Base-by-base conservation (phyloP, 2,113 vertebrate species). In the Pelusios castaneus region DNA sequence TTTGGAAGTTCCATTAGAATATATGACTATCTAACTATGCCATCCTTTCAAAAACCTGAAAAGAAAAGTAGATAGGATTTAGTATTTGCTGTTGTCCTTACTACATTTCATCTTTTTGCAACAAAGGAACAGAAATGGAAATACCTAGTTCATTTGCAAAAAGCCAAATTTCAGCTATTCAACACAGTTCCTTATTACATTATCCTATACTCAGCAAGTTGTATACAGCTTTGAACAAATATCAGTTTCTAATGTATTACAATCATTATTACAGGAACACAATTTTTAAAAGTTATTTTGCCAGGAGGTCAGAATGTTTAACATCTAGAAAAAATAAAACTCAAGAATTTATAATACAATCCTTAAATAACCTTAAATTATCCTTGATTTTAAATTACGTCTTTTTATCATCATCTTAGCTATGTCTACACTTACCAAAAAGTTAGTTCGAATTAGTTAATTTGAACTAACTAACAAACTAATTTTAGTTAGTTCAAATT, bases 31-130 rank as follows among this genome's bases (percentile, higher is more conserved):
- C 38, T 31, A 9, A 89, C 73, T 25, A 24, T 0, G 1, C 5
- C 4, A 3, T 0, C 45, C 43, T n/a, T n/a, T 34, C 34, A 34
- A 8, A 51, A 87, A 4, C 2, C 0, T 0, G 2, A 52, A n/a
- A 79, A 47, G 2, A 52, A n/a, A 79, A 47, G 17, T 0, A 67
- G 63, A 75, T 0, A 63, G 12, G 9, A 47, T 47, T 78, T 82
- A 54, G 41, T 45, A 45, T 29, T 29, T 87, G 49, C 82, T 54
- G 27, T 4, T 25, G 1, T 41, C 17, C 45, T 82, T 41, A 56
- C 10, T 83, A 63, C 27, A n/a, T 24, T 88, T 52, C 84, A 83
- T 4, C 5, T 76, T 80, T 89, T 80, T 31, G 49, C 1, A 2
- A 51, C n/a, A 89, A 70, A 92, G 55, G n/a, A 85, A 41, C 4